Evolutionary conservation across 2,888 invertebrate genomes (phyloP).

Genomic region (Cryptus viduatorius): DNA sequence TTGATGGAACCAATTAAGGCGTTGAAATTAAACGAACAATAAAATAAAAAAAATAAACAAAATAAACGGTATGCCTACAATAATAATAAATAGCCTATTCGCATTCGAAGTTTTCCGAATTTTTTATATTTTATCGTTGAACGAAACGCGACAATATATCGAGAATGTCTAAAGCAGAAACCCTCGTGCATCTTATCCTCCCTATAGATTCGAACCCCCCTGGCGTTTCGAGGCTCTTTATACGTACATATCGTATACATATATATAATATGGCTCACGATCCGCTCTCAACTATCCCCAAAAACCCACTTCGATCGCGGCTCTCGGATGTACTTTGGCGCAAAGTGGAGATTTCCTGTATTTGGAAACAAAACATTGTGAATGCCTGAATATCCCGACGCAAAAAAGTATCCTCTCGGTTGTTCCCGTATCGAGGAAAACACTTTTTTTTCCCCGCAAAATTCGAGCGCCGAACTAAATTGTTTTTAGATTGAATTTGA

Average conservation of each 20-base stretch:
- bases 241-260: conserved; percentile 7
- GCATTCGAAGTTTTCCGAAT: conserved; percentile 1
- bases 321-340: conserved; percentile 40
- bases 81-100: conserved; percentile 14
- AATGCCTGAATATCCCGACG: background rate
- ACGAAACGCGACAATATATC: background rate
- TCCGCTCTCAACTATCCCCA: conserved; percentile 13
- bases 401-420: background rate
- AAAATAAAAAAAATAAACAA: no score
- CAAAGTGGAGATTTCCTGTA: conserved; percentile 45
- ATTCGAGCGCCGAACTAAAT: background rate
- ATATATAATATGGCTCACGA: conserved; percentile 17
- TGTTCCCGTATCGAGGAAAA: background rate
- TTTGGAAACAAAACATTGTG: conserved; percentile 38
- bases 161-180: conserved; percentile 14
- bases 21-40: no score
- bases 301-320: conserved; percentile 48
- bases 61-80: background rate
- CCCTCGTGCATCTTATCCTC: conserved; percentile 37
- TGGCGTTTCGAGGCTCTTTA: conserved; percentile 37
- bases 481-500: background rate
- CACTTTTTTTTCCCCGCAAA: background rate
- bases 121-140: background rate
- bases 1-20: background rate
- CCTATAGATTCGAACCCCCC: conserved; percentile 32